Evolutionary conservation across 35 echinoderm and acorn worm species (phyloP), one percentile per base, ranked within the genome.

Genomic region (Eucidaris tribuloides): DNA sequence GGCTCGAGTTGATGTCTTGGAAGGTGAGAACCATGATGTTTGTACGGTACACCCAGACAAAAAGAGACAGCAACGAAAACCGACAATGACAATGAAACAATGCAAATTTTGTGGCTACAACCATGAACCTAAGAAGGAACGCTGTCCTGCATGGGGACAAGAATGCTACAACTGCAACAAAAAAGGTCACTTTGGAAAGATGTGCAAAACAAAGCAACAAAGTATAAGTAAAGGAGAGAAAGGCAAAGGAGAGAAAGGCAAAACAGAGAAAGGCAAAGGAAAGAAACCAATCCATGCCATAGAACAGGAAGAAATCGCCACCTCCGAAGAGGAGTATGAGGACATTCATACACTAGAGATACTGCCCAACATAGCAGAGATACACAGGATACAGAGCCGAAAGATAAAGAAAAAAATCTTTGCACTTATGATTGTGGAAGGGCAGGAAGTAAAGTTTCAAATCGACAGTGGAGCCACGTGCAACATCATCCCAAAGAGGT

Each of bases 101-200:
- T 90, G 88, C 56, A 76, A 49, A 39, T 84, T 42, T 33, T 90
- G 81, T 84, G 88, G 88, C 1, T 20, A 34, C 20, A 49, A 24
- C 15, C 89, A 91, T 79, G 28, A 1, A n/a, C 70, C 34, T 15
- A 52, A 58, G n/a, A 84, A 42, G 35, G 71, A 85, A 7, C 0
- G 77, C 2, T 85, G 89, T 81, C 82, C 76, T 18, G 82, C 89
- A 17, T 86, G 42, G 79, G 89, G 89, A 34, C 78, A 91, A 37
- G 35, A 25, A 17, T 85, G 89, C 35, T 20, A 17, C 3, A 65
- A 80, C 31, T 86, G 82, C 46, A 23, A 36, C 29, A 91, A 80
- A 32, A 18, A 28, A 1, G 80, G 86, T 52, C 74, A 91, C 57
- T 91, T 71, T 28, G 15, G 38, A 38, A 60, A 4, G 15, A 7